Conservation (phyloP, 30 jellyfish, hydroid and myxozoan genomes). For the Hydractinia symbiolongicarpus region DNA sequence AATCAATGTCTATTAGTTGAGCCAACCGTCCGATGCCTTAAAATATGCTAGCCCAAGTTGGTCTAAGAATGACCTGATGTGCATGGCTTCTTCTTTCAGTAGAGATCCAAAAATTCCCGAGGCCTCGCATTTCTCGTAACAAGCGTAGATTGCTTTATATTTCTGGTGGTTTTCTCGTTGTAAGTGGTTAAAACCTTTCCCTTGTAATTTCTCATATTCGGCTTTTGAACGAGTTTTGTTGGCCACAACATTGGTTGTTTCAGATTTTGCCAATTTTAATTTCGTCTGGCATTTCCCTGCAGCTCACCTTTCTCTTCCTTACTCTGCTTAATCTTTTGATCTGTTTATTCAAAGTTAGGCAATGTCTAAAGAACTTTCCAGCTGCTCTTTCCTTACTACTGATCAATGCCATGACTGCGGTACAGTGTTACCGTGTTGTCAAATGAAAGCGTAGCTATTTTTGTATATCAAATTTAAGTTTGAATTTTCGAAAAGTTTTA, state of each 20-base stretch:
- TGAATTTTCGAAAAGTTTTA: too few relatives aligned
- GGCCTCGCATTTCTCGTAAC: background rate
- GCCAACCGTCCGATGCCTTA: background rate
- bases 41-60: constrained; percentile 1
- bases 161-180: background rate
- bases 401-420: too few relatives aligned
- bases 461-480: too few relatives aligned
- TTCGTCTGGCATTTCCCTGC: background rate
- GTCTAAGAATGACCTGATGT: background rate
- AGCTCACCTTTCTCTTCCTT: background rate
- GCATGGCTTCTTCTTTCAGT: background rate
- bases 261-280: background rate
- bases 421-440: too few relatives aligned
- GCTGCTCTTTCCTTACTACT: too few relatives aligned
- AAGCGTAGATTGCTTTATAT: background rate
- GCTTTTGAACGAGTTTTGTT: background rate
- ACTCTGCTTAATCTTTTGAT: background rate
- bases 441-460: too few relatives aligned
- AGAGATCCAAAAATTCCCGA: background rate
- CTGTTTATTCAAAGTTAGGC: too few relatives aligned
- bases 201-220: background rate
- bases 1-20: background rate
- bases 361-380: too few relatives aligned
- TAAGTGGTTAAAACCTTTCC: background rate
- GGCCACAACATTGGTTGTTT: background rate